A percentile compares a stretch with the other conserved stretches of the same genome.
These are phyloP conservation scores for Hirtodrosophila histrioides DNA, from an alignment of 2,888 invertebrate species.

Conservation along the genomic window DNA sequence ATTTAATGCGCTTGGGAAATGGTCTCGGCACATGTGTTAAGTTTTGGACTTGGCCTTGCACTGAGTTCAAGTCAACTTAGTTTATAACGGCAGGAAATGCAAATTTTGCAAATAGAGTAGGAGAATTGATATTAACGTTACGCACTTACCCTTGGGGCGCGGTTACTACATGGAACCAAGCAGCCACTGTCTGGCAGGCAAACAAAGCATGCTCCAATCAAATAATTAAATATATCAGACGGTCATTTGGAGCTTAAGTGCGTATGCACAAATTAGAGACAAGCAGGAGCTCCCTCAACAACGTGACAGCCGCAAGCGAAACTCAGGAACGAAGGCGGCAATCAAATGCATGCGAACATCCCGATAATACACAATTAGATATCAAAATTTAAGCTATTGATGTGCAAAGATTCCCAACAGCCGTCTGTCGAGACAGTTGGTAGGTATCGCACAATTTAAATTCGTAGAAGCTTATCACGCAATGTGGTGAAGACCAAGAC, in stretches of 20 bases:
- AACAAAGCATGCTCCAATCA: slow-evolving; percentile 39
- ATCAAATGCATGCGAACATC: slow-evolving; percentile 67
- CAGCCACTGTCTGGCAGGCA: slow-evolving; percentile 8
- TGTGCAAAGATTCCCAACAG: slow-evolving; percentile 47
- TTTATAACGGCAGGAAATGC: neutral
- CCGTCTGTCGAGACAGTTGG: slow-evolving; percentile 25
- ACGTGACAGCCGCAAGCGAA: slow-evolving; percentile 70
- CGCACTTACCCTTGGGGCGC: neutral
- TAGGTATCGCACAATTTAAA: slow-evolving; percentile 33
- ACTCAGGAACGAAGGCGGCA: slow-evolving; percentile 25
- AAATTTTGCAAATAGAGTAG: neutral
- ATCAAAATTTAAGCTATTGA: slow-evolving; percentile 60
- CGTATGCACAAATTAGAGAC: slow-evolving; percentile 25
- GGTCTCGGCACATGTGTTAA: slow-evolving; percentile 20
- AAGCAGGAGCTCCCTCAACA: slow-evolving; percentile 40
- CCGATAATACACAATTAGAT: slow-evolving; percentile 55
- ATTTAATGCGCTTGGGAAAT: slow-evolving; percentile 11
- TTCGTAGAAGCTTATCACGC: slow-evolving; percentile 48
- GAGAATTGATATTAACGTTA: neutral
- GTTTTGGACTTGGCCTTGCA: slow-evolving; percentile 1
- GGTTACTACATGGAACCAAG: slow-evolving; percentile 1
- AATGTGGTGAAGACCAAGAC: slow-evolving; percentile 29
- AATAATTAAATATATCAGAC: slow-evolving; percentile 47
- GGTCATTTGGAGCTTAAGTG: slow-evolving; percentile 30
- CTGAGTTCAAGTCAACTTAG: neutral